Evolutionary conservation across 1,140 invertebrate species (phyloP).

Genomic region (Bicyclus anynana): DNA sequence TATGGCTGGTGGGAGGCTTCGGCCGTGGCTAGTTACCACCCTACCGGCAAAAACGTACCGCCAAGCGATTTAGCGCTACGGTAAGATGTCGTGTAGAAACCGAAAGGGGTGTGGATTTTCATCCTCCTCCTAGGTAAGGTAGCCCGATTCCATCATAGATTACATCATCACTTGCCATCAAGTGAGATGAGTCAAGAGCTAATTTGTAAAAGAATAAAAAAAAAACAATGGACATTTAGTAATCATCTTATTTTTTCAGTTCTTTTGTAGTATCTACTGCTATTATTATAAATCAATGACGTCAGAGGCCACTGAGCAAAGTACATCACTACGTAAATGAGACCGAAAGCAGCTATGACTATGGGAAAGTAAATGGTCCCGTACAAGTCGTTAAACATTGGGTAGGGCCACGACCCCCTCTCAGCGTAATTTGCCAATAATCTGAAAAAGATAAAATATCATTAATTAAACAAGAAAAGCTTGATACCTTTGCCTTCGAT

Average conservation of each 20-base stretch:
- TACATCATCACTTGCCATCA: too few relatives aligned
- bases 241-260: slow-evolving; percentile 1
- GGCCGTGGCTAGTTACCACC: too few relatives aligned
- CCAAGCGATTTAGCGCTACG: too few relatives aligned
- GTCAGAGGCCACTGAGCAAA: slow-evolving; percentile 32
- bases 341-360: neutral
- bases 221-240: neutral
- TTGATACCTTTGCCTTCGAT: too few relatives aligned
- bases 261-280: slow-evolving; percentile 3
- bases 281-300: slow-evolving; percentile 3
- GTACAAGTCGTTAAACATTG: slow-evolving; percentile 25
- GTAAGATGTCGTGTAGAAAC: too few relatives aligned
- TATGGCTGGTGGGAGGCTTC: too few relatives aligned
- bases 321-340: slow-evolving; percentile 17
- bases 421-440: slow-evolving; percentile 30
- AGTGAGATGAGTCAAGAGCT: too few relatives aligned
- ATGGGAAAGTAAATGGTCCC: slow-evolving; percentile 43
- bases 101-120: too few relatives aligned
- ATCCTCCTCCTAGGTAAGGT: too few relatives aligned
- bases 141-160: too few relatives aligned
- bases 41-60: too few relatives aligned
- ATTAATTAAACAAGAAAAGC: too few relatives aligned
- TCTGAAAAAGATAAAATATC: slow-evolving; percentile 32
- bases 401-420: slow-evolving; percentile 43
- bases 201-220: neutral